These are phyloP conservation scores for Muscicapa striata DNA, from an alignment of 2,797 vertebrate species.

Conservation along the genomic window DNA sequence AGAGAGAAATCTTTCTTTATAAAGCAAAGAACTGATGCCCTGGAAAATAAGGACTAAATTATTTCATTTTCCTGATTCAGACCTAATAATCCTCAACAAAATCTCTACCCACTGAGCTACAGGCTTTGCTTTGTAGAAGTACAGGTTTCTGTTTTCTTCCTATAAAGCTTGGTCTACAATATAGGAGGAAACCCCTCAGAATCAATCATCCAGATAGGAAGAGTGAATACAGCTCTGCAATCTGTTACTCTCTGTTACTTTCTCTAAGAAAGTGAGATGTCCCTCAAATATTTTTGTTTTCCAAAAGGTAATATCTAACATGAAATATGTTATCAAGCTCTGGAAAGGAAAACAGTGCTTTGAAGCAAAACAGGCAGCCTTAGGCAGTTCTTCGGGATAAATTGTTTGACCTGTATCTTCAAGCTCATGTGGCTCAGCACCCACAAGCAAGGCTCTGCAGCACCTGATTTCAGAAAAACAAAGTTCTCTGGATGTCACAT, in stretches of 20 bases:
- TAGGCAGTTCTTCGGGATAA: not conserved
- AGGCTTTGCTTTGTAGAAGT: not conserved
- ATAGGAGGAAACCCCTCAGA: not conserved
- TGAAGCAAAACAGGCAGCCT: not conserved
- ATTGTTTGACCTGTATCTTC: not conserved
- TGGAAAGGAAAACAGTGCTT: not conserved
- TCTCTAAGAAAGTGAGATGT: not conserved
- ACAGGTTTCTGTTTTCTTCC: not conserved
- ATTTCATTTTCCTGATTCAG: not conserved
- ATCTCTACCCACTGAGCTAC: not conserved
- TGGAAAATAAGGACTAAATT: not conserved
- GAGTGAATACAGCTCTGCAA: not conserved
- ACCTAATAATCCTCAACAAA: not conserved
- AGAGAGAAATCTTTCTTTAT: not conserved
- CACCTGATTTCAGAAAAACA: not conserved
- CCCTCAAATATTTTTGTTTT: not conserved
- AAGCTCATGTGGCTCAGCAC: not conserved
- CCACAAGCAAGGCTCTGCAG: not conserved
- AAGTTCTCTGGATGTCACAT: not conserved
- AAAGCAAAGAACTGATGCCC: not conserved
- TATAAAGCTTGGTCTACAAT: not conserved
- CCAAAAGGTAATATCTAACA: not conserved
- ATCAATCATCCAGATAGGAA: not conserved
- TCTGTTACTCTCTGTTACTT: not conserved
- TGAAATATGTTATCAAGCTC: not conserved